phyloP scores from a whole-genome alignment of 2,113 vertebrate genomes.

The Oreochromis aureus region DNA sequence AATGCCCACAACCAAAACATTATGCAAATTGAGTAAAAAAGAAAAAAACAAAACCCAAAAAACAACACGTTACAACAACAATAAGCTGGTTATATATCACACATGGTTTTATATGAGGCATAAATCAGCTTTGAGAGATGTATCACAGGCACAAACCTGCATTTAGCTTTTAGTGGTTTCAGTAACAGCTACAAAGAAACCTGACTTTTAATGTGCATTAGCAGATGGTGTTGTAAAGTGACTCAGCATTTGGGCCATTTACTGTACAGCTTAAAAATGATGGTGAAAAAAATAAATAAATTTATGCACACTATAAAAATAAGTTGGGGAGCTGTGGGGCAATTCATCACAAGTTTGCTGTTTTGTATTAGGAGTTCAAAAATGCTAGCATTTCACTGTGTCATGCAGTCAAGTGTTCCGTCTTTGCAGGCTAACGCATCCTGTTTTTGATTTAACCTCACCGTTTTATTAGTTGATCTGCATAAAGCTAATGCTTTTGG shows the following conservation, averaged over 20 bases:
- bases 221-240: slow-evolving; percentile 28
- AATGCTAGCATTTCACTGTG: not conserved
- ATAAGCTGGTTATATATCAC: not conserved
- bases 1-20: not conserved
- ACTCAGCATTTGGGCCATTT: slow-evolving; percentile 13
- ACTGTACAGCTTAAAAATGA: not conserved
- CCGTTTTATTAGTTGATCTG: not conserved
- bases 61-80: not conserved
- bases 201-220: not conserved
- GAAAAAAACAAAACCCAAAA: rapidly evolving
- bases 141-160: not conserved
- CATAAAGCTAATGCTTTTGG: not conserved
- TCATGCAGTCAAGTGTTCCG: not conserved
- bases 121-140: not conserved
- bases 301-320: not conserved
- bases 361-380: not conserved
- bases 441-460: not conserved
- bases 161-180: not conserved
- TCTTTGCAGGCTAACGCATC: not conserved
- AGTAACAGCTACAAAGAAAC: not conserved
- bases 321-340: not conserved
- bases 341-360: not conserved
- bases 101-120: not conserved
- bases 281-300: not conserved
- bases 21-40: not conserved